phyloP scores from a whole-genome alignment of 2,113 vertebrate species.

The zebrafish (Danio rerio) region GRCz12tu NC_133194.1:28521501-28522000 shows the following conservation, averaged over 20 bases:
- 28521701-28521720: constrained; percentile 43
- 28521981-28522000: constrained; percentile 6
- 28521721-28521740: constrained; percentile 11
- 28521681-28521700: constrained; percentile 34
- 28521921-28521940: background rate
- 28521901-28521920: background rate
- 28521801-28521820: constrained; percentile 42
- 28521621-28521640: constrained; percentile 9
- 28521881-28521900: constrained; percentile 26
- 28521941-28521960: background rate
- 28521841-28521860: constrained; percentile 47
- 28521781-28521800: constrained; percentile 49
- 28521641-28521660: background rate
- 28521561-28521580: constrained; percentile 24
- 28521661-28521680: constrained; percentile 33
- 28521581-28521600: constrained; percentile 18
- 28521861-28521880: no score
- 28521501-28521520: constrained; percentile 21
- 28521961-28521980: background rate
- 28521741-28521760: constrained; percentile 30
- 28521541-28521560: constrained; percentile 23
- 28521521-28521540: constrained; percentile 9
- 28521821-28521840: no score
- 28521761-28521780: constrained; percentile 3
- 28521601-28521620: background rate